Conservation (phyloP, 2,888 invertebrate genomes). For the Netelia inedita region DNA sequence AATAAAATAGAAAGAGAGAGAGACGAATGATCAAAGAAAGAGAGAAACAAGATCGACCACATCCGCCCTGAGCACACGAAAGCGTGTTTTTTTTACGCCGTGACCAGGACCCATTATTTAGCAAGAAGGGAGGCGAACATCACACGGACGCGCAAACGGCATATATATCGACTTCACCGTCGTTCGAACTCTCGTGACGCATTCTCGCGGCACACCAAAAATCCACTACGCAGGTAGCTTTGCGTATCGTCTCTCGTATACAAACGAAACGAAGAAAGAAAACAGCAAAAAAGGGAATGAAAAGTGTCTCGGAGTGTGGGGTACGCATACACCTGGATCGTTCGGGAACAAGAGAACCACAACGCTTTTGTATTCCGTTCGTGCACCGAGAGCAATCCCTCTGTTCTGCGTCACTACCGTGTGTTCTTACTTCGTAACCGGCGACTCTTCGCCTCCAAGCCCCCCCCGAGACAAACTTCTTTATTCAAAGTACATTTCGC, state of each 20-base stretch:
- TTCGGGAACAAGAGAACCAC: constrained; percentile 44
- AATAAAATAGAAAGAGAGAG: constrained; percentile 9
- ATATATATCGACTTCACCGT: constrained; percentile 17
- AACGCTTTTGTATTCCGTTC: constrained; percentile 44
- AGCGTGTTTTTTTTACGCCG: constrained; percentile 41
- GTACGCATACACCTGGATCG: constrained; percentile 6
- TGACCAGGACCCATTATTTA: constrained; percentile 60
- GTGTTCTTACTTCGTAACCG: not conserved
- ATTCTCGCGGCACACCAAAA: constrained; percentile 47
- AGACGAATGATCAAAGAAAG: constrained; percentile 29
- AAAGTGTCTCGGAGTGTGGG: constrained; percentile 17
- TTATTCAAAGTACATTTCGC: not conserved
- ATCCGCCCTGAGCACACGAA: constrained; percentile 60
- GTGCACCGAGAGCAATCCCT: constrained; percentile 18
- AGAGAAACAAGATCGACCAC: constrained; percentile 66
- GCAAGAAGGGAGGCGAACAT: constrained; percentile 39
- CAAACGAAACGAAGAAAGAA: constrained; percentile 22
- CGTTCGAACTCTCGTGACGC: constrained; percentile 54
- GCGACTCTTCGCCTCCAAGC: not conserved
- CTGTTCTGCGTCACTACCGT: not conserved
- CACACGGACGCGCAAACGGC: not conserved
- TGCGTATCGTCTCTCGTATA: constrained; percentile 14
- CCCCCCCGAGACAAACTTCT: not conserved
- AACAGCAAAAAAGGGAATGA: not conserved
- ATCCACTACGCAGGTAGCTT: constrained; percentile 29